phyloP scores from a whole-genome alignment of 2,888 invertebrate genomes.

The Drosophila quinaria region DNA sequence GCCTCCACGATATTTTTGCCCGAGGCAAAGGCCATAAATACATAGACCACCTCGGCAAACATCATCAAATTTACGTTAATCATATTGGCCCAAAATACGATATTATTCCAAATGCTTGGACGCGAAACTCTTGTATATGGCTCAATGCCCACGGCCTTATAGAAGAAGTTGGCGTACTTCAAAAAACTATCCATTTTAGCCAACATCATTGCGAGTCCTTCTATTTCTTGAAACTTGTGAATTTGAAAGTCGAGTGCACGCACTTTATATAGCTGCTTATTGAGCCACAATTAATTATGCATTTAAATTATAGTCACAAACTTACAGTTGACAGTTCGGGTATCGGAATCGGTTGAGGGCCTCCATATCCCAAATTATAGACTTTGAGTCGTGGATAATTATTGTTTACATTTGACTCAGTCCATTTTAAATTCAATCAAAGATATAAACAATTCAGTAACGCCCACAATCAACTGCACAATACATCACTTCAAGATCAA shows the following conservation, averaged over 20 bases:
- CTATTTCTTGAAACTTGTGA: background rate
- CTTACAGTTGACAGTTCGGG: slow-evolving; percentile 3
- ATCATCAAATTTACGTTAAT: slow-evolving; percentile 61
- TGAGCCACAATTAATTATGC: slow-evolving; percentile 28
- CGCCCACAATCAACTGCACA: slow-evolving; percentile 44
- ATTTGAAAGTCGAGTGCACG: background rate
- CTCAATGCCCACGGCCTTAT: slow-evolving; percentile 67
- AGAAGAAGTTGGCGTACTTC: slow-evolving; percentile 76
- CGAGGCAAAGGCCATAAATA: slow-evolving; percentile 57
- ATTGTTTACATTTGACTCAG: slow-evolving; percentile 38
- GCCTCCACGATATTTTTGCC: slow-evolving; percentile 73
- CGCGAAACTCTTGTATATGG: slow-evolving; percentile 47
- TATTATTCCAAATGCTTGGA: slow-evolving; percentile 8
- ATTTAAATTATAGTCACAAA: slow-evolving; percentile 49
- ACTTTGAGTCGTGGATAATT: slow-evolving; percentile 33
- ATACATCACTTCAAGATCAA: slow-evolving; percentile 72
- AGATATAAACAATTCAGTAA: slow-evolving; percentile 20
- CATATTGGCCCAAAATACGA: slow-evolving; percentile 62
- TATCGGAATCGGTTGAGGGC: slow-evolving; percentile 1
- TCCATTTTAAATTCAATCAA: slow-evolving; percentile 21
- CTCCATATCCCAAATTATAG: slow-evolving; percentile 15
- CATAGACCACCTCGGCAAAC: slow-evolving; percentile 66
- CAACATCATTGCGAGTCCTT: slow-evolving; percentile 32
- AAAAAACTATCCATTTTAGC: slow-evolving; percentile 67
- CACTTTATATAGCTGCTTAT: slow-evolving; percentile 39